Conservation (phyloP, 2,113 vertebrate genomes). For the Anarrhichthys ocellatus region DNA sequence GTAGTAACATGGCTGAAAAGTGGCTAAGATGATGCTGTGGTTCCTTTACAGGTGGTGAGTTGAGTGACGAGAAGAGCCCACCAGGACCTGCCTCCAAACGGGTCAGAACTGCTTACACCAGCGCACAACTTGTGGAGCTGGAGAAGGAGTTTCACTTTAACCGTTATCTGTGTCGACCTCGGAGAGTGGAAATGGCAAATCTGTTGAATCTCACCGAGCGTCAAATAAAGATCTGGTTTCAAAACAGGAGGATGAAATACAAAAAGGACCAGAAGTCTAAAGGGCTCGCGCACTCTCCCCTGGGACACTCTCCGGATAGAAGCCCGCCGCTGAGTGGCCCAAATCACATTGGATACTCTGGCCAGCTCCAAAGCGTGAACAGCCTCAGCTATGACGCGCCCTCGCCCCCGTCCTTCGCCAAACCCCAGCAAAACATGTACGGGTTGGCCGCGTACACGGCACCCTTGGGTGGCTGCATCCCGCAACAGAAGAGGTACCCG, state of each 20-base stretch:
- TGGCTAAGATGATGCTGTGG: slow-evolving; percentile 25
- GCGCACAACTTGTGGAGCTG: slow-evolving; percentile 96
- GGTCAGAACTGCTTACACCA: slow-evolving; percentile 97
- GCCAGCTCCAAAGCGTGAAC: slow-evolving; percentile 89
- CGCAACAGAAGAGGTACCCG: slow-evolving; percentile 97
- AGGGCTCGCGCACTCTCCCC: slow-evolving; percentile 97
- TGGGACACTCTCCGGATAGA: slow-evolving; percentile 96
- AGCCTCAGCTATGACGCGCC: slow-evolving; percentile 95
- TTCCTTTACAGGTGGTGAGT: slow-evolving; percentile 90
- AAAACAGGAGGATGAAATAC: slow-evolving; percentile 99
- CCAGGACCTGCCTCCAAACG: slow-evolving; percentile 96
- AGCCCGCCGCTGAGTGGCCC: slow-evolving; percentile 94
- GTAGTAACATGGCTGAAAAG: slow-evolving; percentile 5
- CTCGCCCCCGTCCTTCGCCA: slow-evolving; percentile 96
- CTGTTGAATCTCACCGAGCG: slow-evolving; percentile 97
- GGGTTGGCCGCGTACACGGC: slow-evolving; percentile 98
- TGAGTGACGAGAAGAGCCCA: slow-evolving; percentile 97
- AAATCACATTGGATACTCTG: slow-evolving; percentile 94
- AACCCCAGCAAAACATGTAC: slow-evolving; percentile 98
- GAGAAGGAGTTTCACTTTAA: slow-evolving; percentile 99
- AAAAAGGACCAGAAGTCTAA: slow-evolving; percentile 99
- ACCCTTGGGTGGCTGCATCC: slow-evolving; percentile 95
- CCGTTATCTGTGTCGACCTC: slow-evolving; percentile 96
- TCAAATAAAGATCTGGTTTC: slow-evolving; percentile 99
- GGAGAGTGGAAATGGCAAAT: slow-evolving; percentile 98